Evolutionary conservation across 1,140 invertebrate species (phyloP).

Genomic region (Streblospio benedicti): DNA sequence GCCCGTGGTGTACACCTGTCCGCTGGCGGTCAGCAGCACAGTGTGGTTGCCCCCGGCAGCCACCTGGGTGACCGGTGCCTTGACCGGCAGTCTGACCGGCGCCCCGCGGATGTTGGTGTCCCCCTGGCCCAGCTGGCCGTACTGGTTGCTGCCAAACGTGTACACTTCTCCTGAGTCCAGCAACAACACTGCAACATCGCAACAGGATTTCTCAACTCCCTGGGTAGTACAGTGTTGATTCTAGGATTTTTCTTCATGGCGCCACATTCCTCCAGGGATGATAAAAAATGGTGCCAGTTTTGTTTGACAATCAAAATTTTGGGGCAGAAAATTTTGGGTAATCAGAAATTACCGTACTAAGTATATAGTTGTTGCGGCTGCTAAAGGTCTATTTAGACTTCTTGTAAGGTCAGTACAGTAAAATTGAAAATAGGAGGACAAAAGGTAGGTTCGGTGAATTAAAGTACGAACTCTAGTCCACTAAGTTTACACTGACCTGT

Average conservation of each 20-base stretch:
- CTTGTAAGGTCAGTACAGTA: no score
- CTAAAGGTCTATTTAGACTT: no score
- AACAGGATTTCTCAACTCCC: no score
- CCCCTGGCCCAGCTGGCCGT: slow-evolving; percentile 85
- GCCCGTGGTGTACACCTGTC: slow-evolving; percentile 89
- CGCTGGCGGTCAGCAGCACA: slow-evolving; percentile 75
- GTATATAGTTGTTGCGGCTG: no score
- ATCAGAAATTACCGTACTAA: no score
- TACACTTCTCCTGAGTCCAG: slow-evolving; percentile 67
- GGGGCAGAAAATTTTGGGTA: no score
- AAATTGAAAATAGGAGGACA: no score
- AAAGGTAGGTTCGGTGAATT: no score
- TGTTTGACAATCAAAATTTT: neutral
- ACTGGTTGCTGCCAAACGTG: slow-evolving; percentile 76
- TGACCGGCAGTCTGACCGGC: slow-evolving; percentile 54
- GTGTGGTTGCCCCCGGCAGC: slow-evolving; percentile 93
- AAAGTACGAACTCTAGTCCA: no score
- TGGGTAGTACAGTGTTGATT: no score
- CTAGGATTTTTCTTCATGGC: no score
- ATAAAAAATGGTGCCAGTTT: neutral
- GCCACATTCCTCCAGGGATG: no score
- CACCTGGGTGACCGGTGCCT: slow-evolving; percentile 58
- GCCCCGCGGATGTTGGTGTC: slow-evolving; percentile 52
- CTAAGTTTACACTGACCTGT: slow-evolving; percentile 52
- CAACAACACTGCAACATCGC: slow-evolving; percentile 51